phyloP scores from a whole-genome alignment of 2,888 invertebrate genomes.

The Thecocarcelia acutangulata region DNA sequence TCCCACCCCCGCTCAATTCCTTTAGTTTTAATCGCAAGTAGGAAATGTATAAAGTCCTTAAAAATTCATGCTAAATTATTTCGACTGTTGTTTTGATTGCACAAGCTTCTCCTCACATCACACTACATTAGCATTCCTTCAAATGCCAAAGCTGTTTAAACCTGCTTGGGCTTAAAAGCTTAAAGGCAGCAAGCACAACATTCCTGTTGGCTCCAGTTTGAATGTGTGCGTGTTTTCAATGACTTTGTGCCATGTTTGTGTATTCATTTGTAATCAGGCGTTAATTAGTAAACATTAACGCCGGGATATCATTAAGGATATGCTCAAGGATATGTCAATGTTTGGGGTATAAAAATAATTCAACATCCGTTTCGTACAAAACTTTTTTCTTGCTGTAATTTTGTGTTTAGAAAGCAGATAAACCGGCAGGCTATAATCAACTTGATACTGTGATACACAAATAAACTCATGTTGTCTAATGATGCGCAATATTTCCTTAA shows the following conservation, averaged over 20 bases:
- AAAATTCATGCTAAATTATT: conserved; percentile 33
- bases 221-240: neutral
- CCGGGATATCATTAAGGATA: conserved; percentile 46
- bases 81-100: conserved; percentile 6
- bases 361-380: conserved; percentile 39
- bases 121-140: neutral
- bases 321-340: conserved; percentile 33
- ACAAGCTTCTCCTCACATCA: neutral
- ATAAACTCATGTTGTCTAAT: too few relatives aligned
- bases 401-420: neutral
- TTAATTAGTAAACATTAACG: conserved; percentile 59
- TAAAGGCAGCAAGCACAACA: conserved; percentile 6
- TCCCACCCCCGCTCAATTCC: too few relatives aligned
- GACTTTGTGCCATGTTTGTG: neutral
- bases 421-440: neutral
- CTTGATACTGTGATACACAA: too few relatives aligned
- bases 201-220: neutral
- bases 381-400: conserved; percentile 48
- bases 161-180: conserved; percentile 26
- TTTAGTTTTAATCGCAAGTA: conserved; percentile 2
- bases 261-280: conserved; percentile 53
- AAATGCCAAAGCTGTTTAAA: conserved; percentile 4
- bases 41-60: neutral
- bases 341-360: conserved; percentile 21
- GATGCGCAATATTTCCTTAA: too few relatives aligned